Percentiles rank a stretch among this genome's conserved stretches.
These are phyloP conservation scores for Prunella fulvescens DNA, from an alignment of 2,113 vertebrate genomes.

Conservation along the genomic window DNA sequence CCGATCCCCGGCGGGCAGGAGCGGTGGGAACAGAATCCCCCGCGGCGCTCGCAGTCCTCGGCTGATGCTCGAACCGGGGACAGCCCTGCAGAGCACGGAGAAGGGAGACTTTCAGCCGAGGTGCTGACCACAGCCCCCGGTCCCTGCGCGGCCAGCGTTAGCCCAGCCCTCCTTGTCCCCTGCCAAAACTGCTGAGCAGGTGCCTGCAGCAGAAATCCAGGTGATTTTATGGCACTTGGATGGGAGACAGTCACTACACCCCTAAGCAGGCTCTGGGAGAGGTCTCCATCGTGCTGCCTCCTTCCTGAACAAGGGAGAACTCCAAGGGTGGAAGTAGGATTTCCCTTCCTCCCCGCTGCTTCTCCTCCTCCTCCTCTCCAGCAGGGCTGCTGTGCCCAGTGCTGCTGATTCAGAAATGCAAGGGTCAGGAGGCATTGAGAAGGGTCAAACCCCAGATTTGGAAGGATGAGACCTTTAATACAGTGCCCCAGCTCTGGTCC, in stretches of 20 bases:
- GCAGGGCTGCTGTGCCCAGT: neutral
- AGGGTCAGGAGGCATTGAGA: rapidly evolving
- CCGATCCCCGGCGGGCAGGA: neutral
- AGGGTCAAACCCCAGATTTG: neutral
- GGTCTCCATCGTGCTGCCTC: neutral
- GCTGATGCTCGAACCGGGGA: neutral
- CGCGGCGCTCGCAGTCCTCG: neutral
- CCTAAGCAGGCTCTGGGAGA: neutral
- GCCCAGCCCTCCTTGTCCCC: neutral
- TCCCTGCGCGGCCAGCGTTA: rapidly evolving
- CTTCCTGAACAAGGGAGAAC: neutral
- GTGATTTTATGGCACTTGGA: neutral
- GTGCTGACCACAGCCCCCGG: neutral
- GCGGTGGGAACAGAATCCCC: conserved; percentile 16
- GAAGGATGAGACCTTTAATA: neutral
- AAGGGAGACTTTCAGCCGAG: neutral
- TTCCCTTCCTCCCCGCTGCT: neutral
- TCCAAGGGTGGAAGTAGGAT: neutral
- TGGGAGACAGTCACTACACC: no score
- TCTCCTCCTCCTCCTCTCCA: neutral
- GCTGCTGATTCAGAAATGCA: neutral
- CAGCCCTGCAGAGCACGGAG: neutral
- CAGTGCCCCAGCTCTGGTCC: neutral
- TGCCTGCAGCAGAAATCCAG: neutral
- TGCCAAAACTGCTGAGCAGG: rapidly evolving